Evolutionary conservation across 2,113 vertebrate species (phyloP), one percentile per base, ranked within the genome.

Genomic region (Rafetus swinhoei): DNA sequence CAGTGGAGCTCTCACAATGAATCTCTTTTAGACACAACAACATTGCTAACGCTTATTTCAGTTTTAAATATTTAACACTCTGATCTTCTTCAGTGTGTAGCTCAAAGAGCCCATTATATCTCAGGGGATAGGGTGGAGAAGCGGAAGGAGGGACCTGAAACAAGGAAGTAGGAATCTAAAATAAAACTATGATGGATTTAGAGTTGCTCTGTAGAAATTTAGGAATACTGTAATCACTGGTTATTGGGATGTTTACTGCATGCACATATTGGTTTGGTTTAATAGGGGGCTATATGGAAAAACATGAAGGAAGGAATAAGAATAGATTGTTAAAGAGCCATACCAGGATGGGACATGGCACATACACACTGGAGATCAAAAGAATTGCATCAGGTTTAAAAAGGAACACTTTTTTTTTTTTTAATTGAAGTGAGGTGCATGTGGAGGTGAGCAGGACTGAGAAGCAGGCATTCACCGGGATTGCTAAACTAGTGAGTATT

Each of bases 61-160:
- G 91, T 84, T 83, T 96, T 94, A 95, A 97, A 96, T 97, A 97
- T 97, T 97, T 96, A 97, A 95, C 52, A 86, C 21, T 3, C 82
- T 53, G 85, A 88, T 92, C 77, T 94, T 93, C 57, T 93, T 87
- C 89, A 79, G 74, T 93, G 86, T 24, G 74, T 76, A 93, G 92
- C 87, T 96, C 95, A 94, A 92, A 96, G 82, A 95, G 88, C 74
- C 35, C 29, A 81, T 65, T 93, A 24, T 54, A 86, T 86, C 32
- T 81, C 83, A 65, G 57, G 69, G 86, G 59, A 89, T 56, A 77
- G 65, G 29, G 32, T 4, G 4, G 3, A 27, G 29, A 16, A 65
- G 29, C 1, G 4, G 32, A n/a, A n/a, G 65, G 65, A n/a, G 14
- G 7, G 6, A 11, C 56, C n/a, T 35, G 25, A 53, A 92, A 22